These are phyloP conservation scores for Centropus unirufus DNA, from an alignment of 2,113 vertebrate genomes.

Conservation along the genomic window DNA sequence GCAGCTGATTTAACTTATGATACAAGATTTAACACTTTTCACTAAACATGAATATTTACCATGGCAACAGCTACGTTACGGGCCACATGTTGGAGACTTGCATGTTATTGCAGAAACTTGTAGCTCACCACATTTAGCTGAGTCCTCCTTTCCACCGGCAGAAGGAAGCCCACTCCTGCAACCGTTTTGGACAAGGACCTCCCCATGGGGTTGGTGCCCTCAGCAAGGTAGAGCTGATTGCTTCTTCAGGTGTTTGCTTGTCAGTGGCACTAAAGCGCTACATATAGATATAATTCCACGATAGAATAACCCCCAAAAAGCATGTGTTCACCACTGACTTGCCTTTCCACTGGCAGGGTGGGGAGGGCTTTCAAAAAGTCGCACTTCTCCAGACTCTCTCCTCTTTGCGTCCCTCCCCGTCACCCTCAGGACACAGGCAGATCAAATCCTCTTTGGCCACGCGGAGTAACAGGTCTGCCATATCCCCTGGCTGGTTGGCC, in stretches of 20 bases:
- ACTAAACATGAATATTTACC: conserved; percentile 82
- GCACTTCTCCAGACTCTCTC: not conserved
- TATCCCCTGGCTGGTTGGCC: not conserved
- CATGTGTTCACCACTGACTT: rapidly evolving
- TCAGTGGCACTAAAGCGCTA: not conserved
- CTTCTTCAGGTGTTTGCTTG: not conserved
- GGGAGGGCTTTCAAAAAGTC: not conserved
- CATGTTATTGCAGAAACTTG: conserved; percentile 72
- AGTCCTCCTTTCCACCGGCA: conserved; percentile 73
- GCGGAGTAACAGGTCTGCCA: rapidly evolving
- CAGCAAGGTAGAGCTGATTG: conserved; percentile 9
- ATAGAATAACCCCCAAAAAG: not conserved
- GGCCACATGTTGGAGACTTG: conserved; percentile 75
- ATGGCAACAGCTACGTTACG: conserved; percentile 80
- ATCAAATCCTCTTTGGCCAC: not conserved
- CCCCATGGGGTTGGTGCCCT: not conserved
- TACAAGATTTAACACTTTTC: conserved; percentile 79
- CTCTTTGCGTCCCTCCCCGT: not conserved
- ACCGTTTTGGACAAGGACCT: not conserved
- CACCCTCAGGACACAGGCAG: rapidly evolving
- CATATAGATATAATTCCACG: rapidly evolving
- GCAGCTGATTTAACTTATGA: conserved; percentile 81
- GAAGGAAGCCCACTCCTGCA: conserved; percentile 53
- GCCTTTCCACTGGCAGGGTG: not conserved
- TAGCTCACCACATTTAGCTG: conserved; percentile 66